Evolutionary conservation across 2,888 invertebrate species (phyloP).

Genomic region (Pyrocoelia pectoralis): DNA sequence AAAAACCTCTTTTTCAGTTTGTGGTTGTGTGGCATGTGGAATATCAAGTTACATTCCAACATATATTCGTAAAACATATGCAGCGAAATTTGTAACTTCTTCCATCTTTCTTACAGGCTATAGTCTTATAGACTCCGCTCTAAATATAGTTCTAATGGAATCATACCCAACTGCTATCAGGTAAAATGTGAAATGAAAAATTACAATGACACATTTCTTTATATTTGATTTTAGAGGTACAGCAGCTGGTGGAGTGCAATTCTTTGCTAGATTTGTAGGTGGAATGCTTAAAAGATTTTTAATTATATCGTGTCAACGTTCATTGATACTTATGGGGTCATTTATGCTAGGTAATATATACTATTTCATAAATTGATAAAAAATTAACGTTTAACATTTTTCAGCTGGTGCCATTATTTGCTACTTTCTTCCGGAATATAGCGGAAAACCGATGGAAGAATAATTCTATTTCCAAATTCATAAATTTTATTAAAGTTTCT

Average conservation of each 20-base stretch:
- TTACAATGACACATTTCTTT: not conserved
- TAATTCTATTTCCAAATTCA: conserved; percentile 35
- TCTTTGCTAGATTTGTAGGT: conserved; percentile 29
- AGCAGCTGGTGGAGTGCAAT: conserved; percentile 36
- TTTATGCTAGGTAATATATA: conserved; percentile 39
- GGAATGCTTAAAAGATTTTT: conserved; percentile 35
- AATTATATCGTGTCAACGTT: conserved; percentile 35
- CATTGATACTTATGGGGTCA: conserved; percentile 38
- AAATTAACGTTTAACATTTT: too few species aligned
- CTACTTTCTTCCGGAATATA: conserved; percentile 45
- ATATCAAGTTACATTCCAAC: conserved; percentile 32
- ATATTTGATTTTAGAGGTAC: conserved; percentile 38
- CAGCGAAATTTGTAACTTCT: conserved; percentile 22
- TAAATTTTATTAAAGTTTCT: too few species aligned
- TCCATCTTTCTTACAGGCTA: conserved; percentile 37
- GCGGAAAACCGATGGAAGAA: conserved; percentile 44
- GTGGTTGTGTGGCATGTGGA: conserved; percentile 36
- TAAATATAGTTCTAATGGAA: conserved; percentile 40
- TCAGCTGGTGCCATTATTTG: conserved; percentile 43
- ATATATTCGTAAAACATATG: conserved; percentile 25
- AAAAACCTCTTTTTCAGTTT: conserved; percentile 21
- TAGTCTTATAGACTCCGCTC: conserved; percentile 35
- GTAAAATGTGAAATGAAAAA: conserved; percentile 26
- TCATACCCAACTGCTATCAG: conserved; percentile 43
- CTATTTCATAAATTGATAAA: too few species aligned